phyloP scores from a whole-genome alignment of 1,140 invertebrate genomes.

The Arctopsyche grandis region DNA sequence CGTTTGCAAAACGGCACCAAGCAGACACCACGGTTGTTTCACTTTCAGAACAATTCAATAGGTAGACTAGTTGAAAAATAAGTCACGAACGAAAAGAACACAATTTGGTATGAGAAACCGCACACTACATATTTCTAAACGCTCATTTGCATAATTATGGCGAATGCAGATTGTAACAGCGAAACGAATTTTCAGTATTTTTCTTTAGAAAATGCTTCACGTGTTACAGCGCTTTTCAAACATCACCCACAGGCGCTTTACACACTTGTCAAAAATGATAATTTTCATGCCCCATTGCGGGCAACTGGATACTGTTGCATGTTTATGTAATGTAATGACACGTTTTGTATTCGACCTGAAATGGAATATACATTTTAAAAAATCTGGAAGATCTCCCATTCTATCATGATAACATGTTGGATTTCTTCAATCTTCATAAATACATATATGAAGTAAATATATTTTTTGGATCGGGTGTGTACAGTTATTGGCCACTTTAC shows the following conservation, averaged over 20 bases:
- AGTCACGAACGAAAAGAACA: slow-evolving; percentile 15
- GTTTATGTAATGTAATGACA: too few relatives aligned
- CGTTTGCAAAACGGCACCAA: not conserved
- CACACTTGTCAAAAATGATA: too few relatives aligned
- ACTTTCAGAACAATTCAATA: not conserved
- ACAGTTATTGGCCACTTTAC: too few relatives aligned
- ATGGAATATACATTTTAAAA: too few relatives aligned
- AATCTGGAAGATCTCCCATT: too few relatives aligned
- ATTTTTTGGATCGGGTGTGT: too few relatives aligned
- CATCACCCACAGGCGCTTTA: not conserved
- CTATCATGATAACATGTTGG: too few relatives aligned
- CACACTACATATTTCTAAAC: slow-evolving; percentile 10
- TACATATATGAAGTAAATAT: too few relatives aligned
- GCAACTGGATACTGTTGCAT: too few relatives aligned
- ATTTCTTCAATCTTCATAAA: too few relatives aligned
- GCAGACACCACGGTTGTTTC: not conserved
- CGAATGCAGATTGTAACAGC: slow-evolving; percentile 33
- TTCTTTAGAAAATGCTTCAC: not conserved
- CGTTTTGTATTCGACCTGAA: not conserved
- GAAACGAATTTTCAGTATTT: slow-evolving; percentile 34
- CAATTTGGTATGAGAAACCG: slow-evolving; percentile 11
- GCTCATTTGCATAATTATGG: slow-evolving; percentile 40
- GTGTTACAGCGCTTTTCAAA: not conserved
- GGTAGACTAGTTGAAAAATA: slow-evolving; percentile 9
- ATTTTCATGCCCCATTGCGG: too few relatives aligned